Percentiles rank a stretch among this genome's conserved stretches.
Conservation (phyloP, 1,140 invertebrate species). For the Aphis craccivora region DNA sequence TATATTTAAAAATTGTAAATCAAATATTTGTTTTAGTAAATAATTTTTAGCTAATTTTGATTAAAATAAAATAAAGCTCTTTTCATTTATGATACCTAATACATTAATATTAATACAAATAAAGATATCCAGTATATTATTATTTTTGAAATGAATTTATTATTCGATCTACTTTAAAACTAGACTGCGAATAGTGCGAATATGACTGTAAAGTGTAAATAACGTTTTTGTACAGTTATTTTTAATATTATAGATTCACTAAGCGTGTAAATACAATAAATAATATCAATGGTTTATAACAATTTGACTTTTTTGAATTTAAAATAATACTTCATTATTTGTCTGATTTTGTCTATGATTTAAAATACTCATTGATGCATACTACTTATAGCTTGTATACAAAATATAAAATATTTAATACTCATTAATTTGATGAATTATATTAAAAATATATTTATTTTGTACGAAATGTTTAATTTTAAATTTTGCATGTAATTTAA, state of each 20-base stretch:
- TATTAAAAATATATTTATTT: background rate
- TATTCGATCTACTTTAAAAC: no score
- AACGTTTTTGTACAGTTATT: background rate
- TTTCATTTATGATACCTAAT: no score
- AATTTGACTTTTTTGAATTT: background rate
- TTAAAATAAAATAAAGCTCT: background rate
- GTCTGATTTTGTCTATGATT: background rate
- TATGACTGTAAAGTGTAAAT: background rate
- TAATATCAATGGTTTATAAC: background rate
- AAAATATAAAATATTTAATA: background rate
- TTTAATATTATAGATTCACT: background rate
- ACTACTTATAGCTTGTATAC: background rate
- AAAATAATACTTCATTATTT: background rate
- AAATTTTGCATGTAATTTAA: background rate
- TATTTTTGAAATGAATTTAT: no score
- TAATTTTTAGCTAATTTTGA: background rate
- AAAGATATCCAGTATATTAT: no score
- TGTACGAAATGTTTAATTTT: background rate
- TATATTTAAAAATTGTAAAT: background rate
- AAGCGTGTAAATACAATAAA: background rate
- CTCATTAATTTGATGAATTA: background rate
- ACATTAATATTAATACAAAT: no score
- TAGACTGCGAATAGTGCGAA: background rate
- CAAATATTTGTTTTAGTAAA: background rate
- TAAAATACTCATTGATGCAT: background rate